Conservation (phyloP, 2,888 invertebrate genomes). For the Trypoxylon attenuatum region DNA sequence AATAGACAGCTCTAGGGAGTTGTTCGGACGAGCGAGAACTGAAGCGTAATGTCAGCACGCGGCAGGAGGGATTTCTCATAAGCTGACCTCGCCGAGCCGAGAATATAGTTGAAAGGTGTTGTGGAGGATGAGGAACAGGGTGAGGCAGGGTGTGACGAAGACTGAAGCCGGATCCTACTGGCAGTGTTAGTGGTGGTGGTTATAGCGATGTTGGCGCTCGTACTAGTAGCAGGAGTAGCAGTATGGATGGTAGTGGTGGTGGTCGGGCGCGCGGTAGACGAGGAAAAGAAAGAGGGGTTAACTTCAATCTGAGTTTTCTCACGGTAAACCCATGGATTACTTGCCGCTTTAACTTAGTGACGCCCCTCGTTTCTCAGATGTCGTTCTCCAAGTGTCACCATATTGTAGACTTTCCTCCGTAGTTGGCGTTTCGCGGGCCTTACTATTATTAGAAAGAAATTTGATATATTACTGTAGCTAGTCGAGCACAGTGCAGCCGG, state of each 20-base stretch:
- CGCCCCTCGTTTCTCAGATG: slow-evolving; percentile 70
- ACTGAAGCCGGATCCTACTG: slow-evolving; percentile 34
- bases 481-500: no score
- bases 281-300: slow-evolving; percentile 63
- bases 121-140: slow-evolving; percentile 35
- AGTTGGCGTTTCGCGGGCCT: slow-evolving; percentile 25
- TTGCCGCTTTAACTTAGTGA: slow-evolving; percentile 66
- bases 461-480: slow-evolving; percentile 67
- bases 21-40: slow-evolving; percentile 61
- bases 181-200: slow-evolving; percentile 7
- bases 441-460: slow-evolving; percentile 67
- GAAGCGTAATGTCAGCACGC: slow-evolving; percentile 64
- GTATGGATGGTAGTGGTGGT: no score
- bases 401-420: slow-evolving; percentile 63
- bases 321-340: slow-evolving; percentile 68
- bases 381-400: slow-evolving; percentile 64
- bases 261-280: background rate
- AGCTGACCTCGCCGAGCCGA: slow-evolving; percentile 62
- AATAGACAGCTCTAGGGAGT: slow-evolving; percentile 68
- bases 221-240: no score
- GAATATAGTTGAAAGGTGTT: slow-evolving; percentile 59
- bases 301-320: slow-evolving; percentile 69
- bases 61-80: slow-evolving; percentile 69
- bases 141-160: slow-evolving; percentile 32
- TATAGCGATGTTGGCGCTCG: slow-evolving; percentile 6